Base-by-base conservation (phyloP, 2,797 vertebrate genomes). In the Enteromius trimaculatus region DNA sequence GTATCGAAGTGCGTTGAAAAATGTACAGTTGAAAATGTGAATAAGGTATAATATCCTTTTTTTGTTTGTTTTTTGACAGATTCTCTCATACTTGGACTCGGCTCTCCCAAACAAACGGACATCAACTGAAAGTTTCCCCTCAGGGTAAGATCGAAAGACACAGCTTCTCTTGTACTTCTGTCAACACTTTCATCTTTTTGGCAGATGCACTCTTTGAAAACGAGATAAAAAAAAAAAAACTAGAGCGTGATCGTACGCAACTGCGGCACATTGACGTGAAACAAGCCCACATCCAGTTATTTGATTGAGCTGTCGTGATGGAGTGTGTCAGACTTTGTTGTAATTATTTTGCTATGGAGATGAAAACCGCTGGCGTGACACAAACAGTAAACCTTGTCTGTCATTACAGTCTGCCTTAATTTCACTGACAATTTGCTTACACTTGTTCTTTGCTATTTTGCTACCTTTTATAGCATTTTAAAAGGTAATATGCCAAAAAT, bases 101-200 rank as follows among this genome's bases (percentile, higher is more conserved):
- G 74, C 88, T 88, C 75, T 83, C 84, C 89, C 72, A 70, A 77
- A 83, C 65, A 82, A 90, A 88, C 90, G 82, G 91, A 92, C 91
- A 89, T 88, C 89, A 82, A 88, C 87, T 76, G 87, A 88, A 89
- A 89, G 88, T 92, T 90, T 90, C 86, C 92, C 92, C 90, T 87
- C 74, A 90, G 92, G 94, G 93, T 94, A 77, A 92, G 93, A 91
- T 78, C 86, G 80, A 66, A 53, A 80, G 91, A 90, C 89, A 88
- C 19, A 49, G 79, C 26, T 79, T 80, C 83, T 87, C 84, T 72
- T 90, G 89, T 89, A 85, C 68, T 68, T 80, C 79, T 87, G 44
- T 85, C 70, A 85, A 55, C 42, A 68, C 42, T 79, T 72, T 72
- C 71, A 69, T 79, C 77, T 70, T 80, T 85, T 65, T 80, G 81